Evolutionary conservation across 2,888 invertebrate species (phyloP).

Genomic region (Chirona hameri): DNA sequence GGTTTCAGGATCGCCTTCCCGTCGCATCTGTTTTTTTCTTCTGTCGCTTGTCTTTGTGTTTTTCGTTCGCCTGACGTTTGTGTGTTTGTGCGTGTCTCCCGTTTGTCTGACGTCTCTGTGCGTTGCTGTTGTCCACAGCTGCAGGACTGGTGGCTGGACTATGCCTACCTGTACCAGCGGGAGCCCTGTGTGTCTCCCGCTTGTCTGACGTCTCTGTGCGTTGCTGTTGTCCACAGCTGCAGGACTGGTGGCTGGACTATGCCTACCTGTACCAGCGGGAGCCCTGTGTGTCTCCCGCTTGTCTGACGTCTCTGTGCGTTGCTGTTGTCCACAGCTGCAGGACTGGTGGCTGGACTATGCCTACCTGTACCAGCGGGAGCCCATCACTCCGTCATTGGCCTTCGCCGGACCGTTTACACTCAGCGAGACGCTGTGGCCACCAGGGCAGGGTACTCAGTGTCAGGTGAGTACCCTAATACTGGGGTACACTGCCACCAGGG

Average conservation of each 20-base stretch:
- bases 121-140: no score
- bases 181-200: neutral
- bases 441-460: slow-evolving; percentile 30
- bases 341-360: slow-evolving; percentile 58
- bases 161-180: neutral
- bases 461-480: no score
- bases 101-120: neutral
- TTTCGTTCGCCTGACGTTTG: neutral
- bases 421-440: slow-evolving; percentile 36
- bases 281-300: neutral
- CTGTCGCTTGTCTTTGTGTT: no score
- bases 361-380: slow-evolving; percentile 53
- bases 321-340: slow-evolving; percentile 50
- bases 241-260: no score
- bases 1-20: no score
- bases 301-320: neutral
- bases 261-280: neutral
- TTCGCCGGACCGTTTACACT: slow-evolving; percentile 48
- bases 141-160: no score
- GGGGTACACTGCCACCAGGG: no score
- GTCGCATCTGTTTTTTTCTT: no score
- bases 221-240: no score
- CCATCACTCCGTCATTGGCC: slow-evolving; percentile 53
- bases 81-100: neutral
- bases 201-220: neutral